Base-by-base conservation (phyloP, 2,797 vertebrate genomes). In the Paramormyrops hopkinsi region DNA sequence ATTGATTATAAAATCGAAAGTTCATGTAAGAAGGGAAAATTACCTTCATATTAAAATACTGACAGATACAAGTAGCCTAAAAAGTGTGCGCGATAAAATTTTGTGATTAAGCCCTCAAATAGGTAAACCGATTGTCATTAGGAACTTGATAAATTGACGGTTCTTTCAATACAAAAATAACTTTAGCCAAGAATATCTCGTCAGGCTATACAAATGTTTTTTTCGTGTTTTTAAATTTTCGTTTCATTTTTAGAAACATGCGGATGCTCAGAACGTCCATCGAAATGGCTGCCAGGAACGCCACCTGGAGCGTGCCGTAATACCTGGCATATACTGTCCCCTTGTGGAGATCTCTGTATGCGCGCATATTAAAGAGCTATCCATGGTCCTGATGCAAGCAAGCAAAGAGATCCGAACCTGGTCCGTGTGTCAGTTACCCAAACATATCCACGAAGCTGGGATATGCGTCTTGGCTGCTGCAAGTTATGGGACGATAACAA, bases 331-430 rank as follows among this genome's bases (percentile, higher is more conserved):
- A 82, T 82, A 82, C 37, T 44, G 76, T 82, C 76, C 76, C 76
- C 76, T 82, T 46, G 41, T 82, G 76, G 76, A 82, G 76, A 82
- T 82, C 5, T n/a, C 17, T 46, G 17, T 1, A n/a, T 3, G 76
- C 5, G 41, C 17, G 37, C 41, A 3, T 46, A 73, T 73, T 73
- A 82, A 82, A 82, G 76, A 82, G 6, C 76, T 82, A 82, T 82
- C 76, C 76, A 82, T 82, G 76, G 76, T 82, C 37, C 76, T 82
- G 76, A 82, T 82, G 76, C 76, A 82, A 46, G 37, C 17, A n/a
- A 44, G 76, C 5, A 5, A 44, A 19, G 41, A n/a, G 2, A 82
- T 46, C 41, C 7, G 41, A 82, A 82, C 17, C 17, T 9, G 76
- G 6, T n/a, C 37, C 37, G 37, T 7, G 73, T 82, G 37, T 46